Evolutionary conservation across 2,113 vertebrate species (phyloP), one percentile per base, ranked within the genome.

Genomic region (Heteronetta atricapilla): DNA sequence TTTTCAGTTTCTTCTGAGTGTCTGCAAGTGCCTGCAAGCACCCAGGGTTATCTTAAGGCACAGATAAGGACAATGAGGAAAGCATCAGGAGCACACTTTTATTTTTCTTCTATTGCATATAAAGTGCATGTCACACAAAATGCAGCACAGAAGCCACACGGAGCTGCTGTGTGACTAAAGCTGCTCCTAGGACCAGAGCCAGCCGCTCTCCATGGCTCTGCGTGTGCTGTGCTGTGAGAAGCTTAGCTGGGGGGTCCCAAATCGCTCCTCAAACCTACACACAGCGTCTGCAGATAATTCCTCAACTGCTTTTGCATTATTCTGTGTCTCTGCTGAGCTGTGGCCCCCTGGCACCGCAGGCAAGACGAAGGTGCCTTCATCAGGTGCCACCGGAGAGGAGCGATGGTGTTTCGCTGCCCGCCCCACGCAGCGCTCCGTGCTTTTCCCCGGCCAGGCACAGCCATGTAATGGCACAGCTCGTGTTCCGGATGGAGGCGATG

Each of bases 391-490:
- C 50, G 0, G 10, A 82, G 72, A 38, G 34, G 66, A 34, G 62
- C 60, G 20, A 36, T 0, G 3, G 29, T 36, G 25, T 3, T 46
- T 88, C 72, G 73, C 60, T 75, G 91, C 76, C 88, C 88, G 92
- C 1, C 66, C 92, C 69, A 82, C 14, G 74, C 13, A 0, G 66
- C 6, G 31, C 58, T 91, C 93, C 94, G 90, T 2, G 0, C 21
- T 13, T 23, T 78, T 73, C 92, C 78, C 29, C 0, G 66, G 82
- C 90, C 88, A 42, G 80, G 83, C 77, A 0, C 53, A 17, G 80
- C 77, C 85, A 82, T 86, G 44, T n/a, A 55, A 91, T 68, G 90
- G 92, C 83, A 84, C 83, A 75, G 90, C 86, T 93, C 88, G 1
- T 33, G 86, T 19, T 93, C 86, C 50, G 77, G 88, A 87, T 78